Conservation (phyloP, 2,113 vertebrate species). For the Pelobates fuscus region DNA sequence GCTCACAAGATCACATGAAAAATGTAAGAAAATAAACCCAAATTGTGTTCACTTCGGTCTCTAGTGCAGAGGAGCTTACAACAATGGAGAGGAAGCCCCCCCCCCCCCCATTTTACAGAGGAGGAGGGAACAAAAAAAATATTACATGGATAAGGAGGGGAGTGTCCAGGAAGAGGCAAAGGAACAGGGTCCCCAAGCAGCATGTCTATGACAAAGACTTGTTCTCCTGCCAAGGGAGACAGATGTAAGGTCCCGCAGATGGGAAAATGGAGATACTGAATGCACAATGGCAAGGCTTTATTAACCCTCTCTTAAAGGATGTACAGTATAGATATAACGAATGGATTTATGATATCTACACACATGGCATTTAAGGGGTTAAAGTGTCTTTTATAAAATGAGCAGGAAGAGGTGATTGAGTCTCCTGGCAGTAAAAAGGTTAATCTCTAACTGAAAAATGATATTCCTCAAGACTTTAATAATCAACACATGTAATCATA, state of each 20-base stretch:
- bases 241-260: slow-evolving; percentile 19
- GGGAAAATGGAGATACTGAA: slow-evolving; percentile 14
- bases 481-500: too few relatives aligned
- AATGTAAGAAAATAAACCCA: not conserved
- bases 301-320: not conserved
- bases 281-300: not conserved
- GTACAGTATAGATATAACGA: too few relatives aligned
- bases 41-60: not conserved
- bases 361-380: too few relatives aligned
- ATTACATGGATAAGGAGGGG: not conserved
- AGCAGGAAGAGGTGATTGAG: too few relatives aligned
- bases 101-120: not conserved
- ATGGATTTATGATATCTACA: too few relatives aligned
- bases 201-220: slow-evolving; percentile 36
- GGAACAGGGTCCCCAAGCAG: slow-evolving; percentile 3
- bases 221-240: slow-evolving; percentile 35
- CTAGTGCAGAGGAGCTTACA: not conserved
- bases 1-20: not conserved
- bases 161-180: not conserved
- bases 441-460: too few relatives aligned
- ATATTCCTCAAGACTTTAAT: too few relatives aligned
- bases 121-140: not conserved
- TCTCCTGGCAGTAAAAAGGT: too few relatives aligned
- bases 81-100: slow-evolving; percentile 7
- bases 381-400: too few relatives aligned